Evolutionary conservation across 2,113 vertebrate genomes (phyloP).

Genomic region (Crotalus tigris): DNA sequence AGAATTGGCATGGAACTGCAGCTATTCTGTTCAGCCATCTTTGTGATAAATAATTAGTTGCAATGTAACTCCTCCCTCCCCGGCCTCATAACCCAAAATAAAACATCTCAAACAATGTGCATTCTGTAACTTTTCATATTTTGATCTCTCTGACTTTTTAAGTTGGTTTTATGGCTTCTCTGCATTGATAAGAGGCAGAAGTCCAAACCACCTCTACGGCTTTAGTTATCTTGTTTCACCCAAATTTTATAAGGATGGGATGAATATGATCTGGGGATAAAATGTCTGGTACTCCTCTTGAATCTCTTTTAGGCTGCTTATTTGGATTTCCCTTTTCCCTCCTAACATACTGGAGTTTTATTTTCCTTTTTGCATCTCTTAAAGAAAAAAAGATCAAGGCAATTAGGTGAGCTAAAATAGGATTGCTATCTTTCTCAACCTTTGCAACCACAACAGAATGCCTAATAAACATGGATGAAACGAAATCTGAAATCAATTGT

Average conservation of each 20-base stretch:
- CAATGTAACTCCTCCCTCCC: background rate
- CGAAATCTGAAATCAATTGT: background rate
- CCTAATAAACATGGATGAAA: background rate
- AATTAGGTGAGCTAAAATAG: background rate
- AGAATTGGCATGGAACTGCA: background rate
- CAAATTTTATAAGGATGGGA: slow-evolving; percentile 31
- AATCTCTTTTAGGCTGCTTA: background rate
- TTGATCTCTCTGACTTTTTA: background rate
- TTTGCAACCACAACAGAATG: background rate
- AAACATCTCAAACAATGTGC: background rate
- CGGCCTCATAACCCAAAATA: background rate
- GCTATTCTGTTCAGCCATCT: background rate
- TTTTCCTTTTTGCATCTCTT: background rate
- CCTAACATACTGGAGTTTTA: background rate
- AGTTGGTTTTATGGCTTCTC: background rate
- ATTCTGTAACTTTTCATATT: background rate
- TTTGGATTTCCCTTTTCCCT: background rate
- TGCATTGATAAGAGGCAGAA: background rate
- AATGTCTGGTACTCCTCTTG: too few relatives aligned
- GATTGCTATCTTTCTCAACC: background rate
- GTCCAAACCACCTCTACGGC: background rate
- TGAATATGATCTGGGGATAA: background rate
- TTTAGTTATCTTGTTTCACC: slow-evolving; percentile 26
- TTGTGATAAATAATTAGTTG: background rate
- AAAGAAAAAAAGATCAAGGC: background rate